These are phyloP conservation scores for Tolypeutes matacus DNA, from an alignment of 2,797 vertebrate species.

Conservation along the genomic window DNA sequence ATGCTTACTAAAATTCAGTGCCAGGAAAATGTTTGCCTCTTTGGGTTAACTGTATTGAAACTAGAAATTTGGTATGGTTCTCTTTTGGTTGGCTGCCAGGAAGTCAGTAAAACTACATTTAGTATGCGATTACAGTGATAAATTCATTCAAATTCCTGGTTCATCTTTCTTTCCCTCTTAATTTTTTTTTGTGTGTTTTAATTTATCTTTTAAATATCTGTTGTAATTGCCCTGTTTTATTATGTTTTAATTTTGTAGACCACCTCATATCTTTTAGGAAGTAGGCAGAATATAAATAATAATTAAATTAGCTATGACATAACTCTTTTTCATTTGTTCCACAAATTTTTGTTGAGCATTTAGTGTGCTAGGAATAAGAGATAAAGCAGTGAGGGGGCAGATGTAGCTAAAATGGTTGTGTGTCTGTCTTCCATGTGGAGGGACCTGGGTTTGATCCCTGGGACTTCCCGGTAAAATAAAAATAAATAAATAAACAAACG, in stretches of 20 bases:
- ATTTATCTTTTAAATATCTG: not conserved
- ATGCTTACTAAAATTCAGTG: not conserved
- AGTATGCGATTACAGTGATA: not conserved
- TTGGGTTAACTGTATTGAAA: constrained; percentile 62
- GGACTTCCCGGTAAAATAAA: no score
- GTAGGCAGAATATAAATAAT: constrained; percentile 15
- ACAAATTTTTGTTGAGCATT: constrained; percentile 41
- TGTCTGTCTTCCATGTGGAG: no score
- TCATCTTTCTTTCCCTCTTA: not conserved
- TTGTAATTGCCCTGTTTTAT: not conserved
- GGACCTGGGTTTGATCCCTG: no score
- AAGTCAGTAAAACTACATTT: constrained; percentile 58
- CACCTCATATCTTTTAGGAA: constrained; percentile 22
- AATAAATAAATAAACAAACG: no score
- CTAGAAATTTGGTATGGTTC: constrained; percentile 39
- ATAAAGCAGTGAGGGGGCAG: constrained; percentile 39
- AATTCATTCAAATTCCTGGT: not conserved
- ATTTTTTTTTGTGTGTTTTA: not conserved
- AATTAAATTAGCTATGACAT: constrained; percentile 17
- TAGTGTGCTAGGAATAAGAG: not conserved
- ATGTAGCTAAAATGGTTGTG: no score
- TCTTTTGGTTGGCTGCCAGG: constrained; percentile 7
- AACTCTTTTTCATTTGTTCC: constrained; percentile 39
- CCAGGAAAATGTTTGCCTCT: constrained; percentile 61
- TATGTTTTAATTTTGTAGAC: constrained; percentile 7